Percentiles rank a stretch among this genome's conserved stretches.
phyloP scores from a whole-genome alignment of 2,113 vertebrate genomes.

The Ploceus nigricollis region DNA sequence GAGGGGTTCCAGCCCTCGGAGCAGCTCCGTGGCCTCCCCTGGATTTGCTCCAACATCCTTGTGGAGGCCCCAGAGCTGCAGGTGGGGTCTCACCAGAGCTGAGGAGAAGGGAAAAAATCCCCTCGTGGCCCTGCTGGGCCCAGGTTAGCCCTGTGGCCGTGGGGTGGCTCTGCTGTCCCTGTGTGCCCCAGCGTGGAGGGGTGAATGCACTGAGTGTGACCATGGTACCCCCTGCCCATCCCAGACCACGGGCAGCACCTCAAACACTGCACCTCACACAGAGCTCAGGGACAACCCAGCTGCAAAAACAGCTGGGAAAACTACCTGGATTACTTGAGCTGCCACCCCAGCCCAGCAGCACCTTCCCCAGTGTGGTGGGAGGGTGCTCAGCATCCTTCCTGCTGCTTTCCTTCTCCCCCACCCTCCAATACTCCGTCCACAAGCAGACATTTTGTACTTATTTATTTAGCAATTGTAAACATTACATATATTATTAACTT shows the following conservation, averaged over 20 bases:
- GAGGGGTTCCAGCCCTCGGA: background rate
- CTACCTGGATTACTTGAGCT: background rate
- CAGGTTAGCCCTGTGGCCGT: background rate
- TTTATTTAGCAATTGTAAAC: conserved; percentile 28
- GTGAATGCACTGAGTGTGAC: background rate
- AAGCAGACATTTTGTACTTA: background rate
- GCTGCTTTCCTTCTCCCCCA: background rate
- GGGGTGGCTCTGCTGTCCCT: background rate
- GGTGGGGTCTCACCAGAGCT: background rate
- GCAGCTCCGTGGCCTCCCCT: background rate
- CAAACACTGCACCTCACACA: background rate
- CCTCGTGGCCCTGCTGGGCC: background rate
- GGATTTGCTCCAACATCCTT: background rate
- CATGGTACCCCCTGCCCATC: background rate
- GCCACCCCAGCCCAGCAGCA: background rate
- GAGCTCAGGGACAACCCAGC: background rate
- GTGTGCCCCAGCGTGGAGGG: background rate
- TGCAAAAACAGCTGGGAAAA: background rate
- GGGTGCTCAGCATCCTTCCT: background rate
- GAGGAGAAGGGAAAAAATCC: background rate
- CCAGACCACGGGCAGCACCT: background rate
- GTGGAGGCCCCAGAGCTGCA: background rate
- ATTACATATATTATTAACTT: background rate
- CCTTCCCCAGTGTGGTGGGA: background rate
- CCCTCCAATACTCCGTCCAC: accelerated